A percentile compares a stretch with the other conserved stretches of the same genome.
These are phyloP conservation scores for Pelvicachromis taeniatus DNA, from an alignment of 2,113 vertebrate genomes.

Conservation along the genomic window DNA sequence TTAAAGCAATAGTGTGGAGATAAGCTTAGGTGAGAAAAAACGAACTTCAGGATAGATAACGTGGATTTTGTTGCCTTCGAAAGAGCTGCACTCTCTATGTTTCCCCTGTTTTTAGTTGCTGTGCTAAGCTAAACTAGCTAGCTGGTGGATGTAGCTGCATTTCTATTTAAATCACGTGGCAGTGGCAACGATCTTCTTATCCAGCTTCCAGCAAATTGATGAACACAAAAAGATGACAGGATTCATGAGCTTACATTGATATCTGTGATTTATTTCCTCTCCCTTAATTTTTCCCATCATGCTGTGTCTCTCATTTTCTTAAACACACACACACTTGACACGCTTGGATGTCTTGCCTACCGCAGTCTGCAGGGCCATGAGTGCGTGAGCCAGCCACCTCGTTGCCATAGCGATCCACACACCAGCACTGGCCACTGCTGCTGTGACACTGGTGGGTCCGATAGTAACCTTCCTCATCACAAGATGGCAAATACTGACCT, in stretches of 20 bases:
- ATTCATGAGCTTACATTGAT: neutral
- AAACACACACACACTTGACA: neutral
- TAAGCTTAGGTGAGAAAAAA: neutral
- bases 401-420: conserved; percentile 94
- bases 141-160: neutral
- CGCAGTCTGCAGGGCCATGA: conserved; percentile 81
- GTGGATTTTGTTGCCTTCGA: neutral
- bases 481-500: conserved; percentile 89
- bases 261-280: neutral
- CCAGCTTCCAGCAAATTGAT: neutral
- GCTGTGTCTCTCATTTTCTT: neutral
- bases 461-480: conserved; percentile 94
- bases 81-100: neutral
- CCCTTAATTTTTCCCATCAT: neutral
- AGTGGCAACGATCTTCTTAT: neutral
- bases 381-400: conserved; percentile 86
- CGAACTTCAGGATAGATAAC: neutral
- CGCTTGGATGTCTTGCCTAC: conserved; percentile 67
- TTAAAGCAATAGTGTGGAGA: neutral
- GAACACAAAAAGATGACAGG: neutral
- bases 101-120: neutral
- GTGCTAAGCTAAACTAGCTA: neutral
- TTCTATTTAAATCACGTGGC: neutral
- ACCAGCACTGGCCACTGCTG: conserved; percentile 90
- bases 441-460: conserved; percentile 90